phyloP scores from a whole-genome alignment of 2,113 vertebrate genomes.

The Apteryx mantelli region DNA sequence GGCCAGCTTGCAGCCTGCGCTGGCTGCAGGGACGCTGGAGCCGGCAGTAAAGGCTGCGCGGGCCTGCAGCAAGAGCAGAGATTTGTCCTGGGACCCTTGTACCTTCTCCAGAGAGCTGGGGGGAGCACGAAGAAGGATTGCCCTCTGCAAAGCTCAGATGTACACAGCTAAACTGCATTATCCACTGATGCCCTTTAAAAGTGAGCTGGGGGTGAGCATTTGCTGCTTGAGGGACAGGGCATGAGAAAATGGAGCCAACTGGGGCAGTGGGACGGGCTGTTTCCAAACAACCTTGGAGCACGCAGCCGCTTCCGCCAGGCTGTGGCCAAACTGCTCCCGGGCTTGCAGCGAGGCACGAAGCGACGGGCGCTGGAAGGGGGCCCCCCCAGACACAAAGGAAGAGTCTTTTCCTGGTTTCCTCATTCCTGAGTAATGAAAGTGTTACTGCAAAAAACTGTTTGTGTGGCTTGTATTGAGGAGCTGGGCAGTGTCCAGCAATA shows the following conservation, averaged over 20 bases:
- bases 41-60: neutral
- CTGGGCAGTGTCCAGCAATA: neutral
- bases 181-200: neutral
- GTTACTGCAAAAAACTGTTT: neutral
- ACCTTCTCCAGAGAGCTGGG: rapidly evolving
- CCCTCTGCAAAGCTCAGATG: neutral
- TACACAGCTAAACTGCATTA: neutral
- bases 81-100: neutral
- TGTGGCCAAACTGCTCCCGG: too few relatives aligned
- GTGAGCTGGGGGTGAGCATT: too few relatives aligned
- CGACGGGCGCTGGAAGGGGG: too few relatives aligned
- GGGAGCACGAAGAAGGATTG: rapidly evolving
- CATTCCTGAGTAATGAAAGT: neutral
- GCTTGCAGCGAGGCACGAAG: too few relatives aligned
- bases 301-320: neutral
- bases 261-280: neutral
- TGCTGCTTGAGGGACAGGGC: neutral
- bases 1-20: rapidly evolving
- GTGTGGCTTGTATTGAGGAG: neutral
- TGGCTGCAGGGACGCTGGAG: neutral
- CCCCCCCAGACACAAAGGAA: too few relatives aligned
- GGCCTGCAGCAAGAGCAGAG: neutral
- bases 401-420: neutral
- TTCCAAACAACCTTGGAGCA: neutral
- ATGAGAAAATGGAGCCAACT: neutral